Evolutionary conservation across 2,888 invertebrate species (phyloP), one percentile per base, ranked within the genome.

Genomic region (Axea sp.): DNA sequence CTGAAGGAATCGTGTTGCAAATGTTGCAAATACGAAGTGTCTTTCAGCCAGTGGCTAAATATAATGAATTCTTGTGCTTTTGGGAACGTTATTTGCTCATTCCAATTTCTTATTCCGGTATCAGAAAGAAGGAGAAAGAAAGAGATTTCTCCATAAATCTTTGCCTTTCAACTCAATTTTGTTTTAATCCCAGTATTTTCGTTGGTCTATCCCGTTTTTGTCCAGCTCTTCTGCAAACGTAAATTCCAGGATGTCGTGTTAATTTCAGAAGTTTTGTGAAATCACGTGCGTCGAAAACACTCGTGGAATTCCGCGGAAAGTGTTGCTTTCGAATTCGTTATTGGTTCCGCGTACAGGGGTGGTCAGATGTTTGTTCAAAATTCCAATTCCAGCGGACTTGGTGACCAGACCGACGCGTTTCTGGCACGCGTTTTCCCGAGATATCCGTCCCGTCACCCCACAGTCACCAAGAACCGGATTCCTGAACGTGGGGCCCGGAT

Each of bases 371-470:
- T 49, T 62, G 53, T 33, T 57, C 41, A 28, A 64, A 55, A 72
- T 72, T 64, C 65, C 55, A 11, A 72, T 64, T 64, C 30, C 30
- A 22, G 22, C 8, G 39, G 37, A 24, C 31, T 39, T 15, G 14
- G 53, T 47, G 55, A 17, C 11, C 37, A 19, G 37, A n/a, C 19
- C 9, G 26, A 39, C 65, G 55, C 41, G 60, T 47, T 31, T 37
- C 45, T 62, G 73, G 67, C 67, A 73, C 73, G 73, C 62, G 64
- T 71, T 71, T 71, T 57, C 37, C 47, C 47, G 31, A 28, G 41
- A n/a, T 7, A 14, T 28, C 12, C 53, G 26, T 11, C 41, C 33
- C 49, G 47, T 33, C 17, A 14, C 43, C 37, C 43, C 37, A 37
- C 60, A 22, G 11, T 22, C 33, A 49, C 11, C 26, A 33, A 49